Evolutionary conservation across 2,113 vertebrate genomes (phyloP).

Genomic region (Astur gentilis): DNA sequence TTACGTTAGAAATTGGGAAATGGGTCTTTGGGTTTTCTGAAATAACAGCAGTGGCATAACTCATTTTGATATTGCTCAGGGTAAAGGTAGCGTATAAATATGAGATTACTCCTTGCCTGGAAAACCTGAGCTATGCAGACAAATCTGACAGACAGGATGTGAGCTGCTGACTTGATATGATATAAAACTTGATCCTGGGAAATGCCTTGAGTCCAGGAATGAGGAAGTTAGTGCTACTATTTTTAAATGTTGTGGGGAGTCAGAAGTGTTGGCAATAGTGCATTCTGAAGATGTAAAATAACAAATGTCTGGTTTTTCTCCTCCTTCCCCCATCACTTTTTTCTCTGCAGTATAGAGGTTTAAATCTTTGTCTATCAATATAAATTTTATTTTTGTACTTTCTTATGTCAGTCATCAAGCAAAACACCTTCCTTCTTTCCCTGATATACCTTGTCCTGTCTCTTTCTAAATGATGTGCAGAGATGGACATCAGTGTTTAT

Average conservation of each 20-base stretch:
- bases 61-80: background rate
- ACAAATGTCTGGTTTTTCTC: background rate
- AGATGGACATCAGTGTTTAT: background rate
- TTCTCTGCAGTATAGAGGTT: background rate
- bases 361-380: background rate
- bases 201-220: slow-evolving; percentile 32
- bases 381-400: background rate
- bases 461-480: background rate
- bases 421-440: background rate
- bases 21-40: background rate
- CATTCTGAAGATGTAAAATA: slow-evolving; percentile 2
- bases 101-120: background rate
- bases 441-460: background rate
- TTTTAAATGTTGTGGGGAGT: slow-evolving; percentile 37
- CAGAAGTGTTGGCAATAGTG: background rate
- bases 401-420: background rate
- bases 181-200: slow-evolving; percentile 37
- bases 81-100: background rate
- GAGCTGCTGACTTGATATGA: slow-evolving; percentile 2
- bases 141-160: slow-evolving; percentile 23
- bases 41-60: background rate
- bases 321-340: background rate
- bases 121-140: background rate
- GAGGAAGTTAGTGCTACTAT: slow-evolving; percentile 52
- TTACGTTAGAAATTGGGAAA: background rate